Evolutionary conservation across 2,113 vertebrate genomes (phyloP), one percentile per base, ranked within the genome.

Genomic region (Rhombomys opimus): DNA sequence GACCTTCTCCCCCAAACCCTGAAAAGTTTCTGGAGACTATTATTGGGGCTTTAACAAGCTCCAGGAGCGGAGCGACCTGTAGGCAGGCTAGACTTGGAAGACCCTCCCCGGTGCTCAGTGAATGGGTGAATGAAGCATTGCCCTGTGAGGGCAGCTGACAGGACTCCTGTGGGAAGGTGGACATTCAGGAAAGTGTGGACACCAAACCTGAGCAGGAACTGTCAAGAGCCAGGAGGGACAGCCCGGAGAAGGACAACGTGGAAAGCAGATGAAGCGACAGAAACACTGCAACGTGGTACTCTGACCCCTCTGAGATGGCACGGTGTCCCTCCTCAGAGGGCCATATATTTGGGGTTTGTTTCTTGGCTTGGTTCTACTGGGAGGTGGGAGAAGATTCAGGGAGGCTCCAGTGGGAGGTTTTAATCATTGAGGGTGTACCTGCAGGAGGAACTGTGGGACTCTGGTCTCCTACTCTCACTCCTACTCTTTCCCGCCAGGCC

Each of bases 121-220:
- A 63, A 23, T 72, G 27, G 65, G 54, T 73, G 50, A 38, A 68
- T 3, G 67, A 35, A 35, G 67, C 15, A 41, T 0, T 3, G 35
- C 81, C 78, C 0, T 1, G 59, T 0, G 20, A 77, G n/a, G 46
- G 65, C 25, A 0, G 3, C 2, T 0, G 20, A n/a, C 0, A 50
- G 46, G 15, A 38, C 32, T 15, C 52, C 50, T 0, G 1, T 12
- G 35, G 75, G 38, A 84, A 91, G 9, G 9, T 4, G 8, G n/a
- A 2, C 67, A 67, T 0, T 13, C 9, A 18, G 46, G 46, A 63
- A n/a, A 35, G 32, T 12, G 5, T 2, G 2, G 17, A 25, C 15
- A 22, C 23, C 5, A 82, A 67, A 41, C 18, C 57, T 57, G 67
- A 38, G 57, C 11, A 46, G 17, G 15, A 35, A 35, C 15, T 23